These are phyloP conservation scores for Antechinus stuartii DNA, from an alignment of 2,113 vertebrate genomes.

Conservation along the genomic window DNA sequence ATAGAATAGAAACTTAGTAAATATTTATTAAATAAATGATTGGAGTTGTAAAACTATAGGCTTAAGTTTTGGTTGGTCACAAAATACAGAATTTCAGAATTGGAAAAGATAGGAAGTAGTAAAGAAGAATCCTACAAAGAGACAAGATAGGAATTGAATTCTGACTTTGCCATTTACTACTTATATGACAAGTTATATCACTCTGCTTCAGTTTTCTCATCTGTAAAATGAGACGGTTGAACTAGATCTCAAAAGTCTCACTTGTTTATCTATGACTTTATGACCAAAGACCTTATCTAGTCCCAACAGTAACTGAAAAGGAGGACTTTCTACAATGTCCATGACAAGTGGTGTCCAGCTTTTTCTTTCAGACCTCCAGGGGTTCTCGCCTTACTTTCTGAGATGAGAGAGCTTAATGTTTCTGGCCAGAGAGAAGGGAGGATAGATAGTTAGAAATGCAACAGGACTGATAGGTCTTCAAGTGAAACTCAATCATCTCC, in stretches of 20 bases:
- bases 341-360: not conserved
- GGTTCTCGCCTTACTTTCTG: not conserved
- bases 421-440: not conserved
- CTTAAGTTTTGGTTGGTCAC: not conserved
- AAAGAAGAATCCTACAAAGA: not conserved
- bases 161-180: not conserved
- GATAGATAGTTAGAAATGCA: not conserved
- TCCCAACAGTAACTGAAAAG: not conserved
- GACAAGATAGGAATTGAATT: not conserved
- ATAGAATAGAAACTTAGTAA: not conserved
- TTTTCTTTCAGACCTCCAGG: not conserved
- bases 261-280: not conserved
- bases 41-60: not conserved
- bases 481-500: not conserved
- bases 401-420: not conserved
- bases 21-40: not conserved
- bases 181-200: not conserved
- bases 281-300: not conserved
- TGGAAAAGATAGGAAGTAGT: not conserved
- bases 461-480: not conserved
- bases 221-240: not conserved
- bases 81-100: not conserved
- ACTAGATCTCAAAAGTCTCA: not conserved
- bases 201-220: not conserved
- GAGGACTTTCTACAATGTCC: not conserved